phyloP scores from a whole-genome alignment of 2,113 vertebrate genomes.

The Anarhynchus alexandrinus region DNA sequence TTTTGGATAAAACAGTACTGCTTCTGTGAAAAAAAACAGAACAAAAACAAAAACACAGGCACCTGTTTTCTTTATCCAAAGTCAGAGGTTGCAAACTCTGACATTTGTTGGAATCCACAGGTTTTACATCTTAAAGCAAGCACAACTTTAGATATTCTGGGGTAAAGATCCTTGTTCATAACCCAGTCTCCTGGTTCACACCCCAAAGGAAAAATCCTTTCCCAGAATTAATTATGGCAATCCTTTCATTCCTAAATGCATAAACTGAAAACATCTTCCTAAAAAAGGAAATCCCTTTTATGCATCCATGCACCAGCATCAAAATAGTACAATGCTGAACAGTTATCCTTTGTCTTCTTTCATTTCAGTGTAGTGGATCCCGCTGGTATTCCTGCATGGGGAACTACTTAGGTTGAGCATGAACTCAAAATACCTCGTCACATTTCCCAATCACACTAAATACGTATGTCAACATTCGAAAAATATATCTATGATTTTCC shows the following conservation, averaged over 20 bases:
- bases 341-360: neutral
- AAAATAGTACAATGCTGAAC: neutral
- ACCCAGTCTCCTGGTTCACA: neutral
- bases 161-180: neutral
- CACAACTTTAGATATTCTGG: neutral
- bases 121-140: neutral
- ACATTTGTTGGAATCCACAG: neutral
- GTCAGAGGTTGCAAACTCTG: neutral
- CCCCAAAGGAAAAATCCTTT: neutral
- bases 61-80: neutral
- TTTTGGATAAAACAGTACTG: neutral
- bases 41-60: neutral
- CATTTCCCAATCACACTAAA: neutral
- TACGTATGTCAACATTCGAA: neutral
- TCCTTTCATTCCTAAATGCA: neutral
- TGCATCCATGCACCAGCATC: neutral
- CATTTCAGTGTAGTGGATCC: neutral
- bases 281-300: neutral
- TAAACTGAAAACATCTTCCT: neutral
- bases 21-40: neutral
- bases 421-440: neutral
- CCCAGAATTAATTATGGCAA: neutral
- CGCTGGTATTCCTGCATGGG: neutral
- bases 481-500: neutral
- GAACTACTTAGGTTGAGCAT: neutral